Evolutionary conservation across 1,140 invertebrate genomes (phyloP).

Genomic region (Calliphora vicina): DNA sequence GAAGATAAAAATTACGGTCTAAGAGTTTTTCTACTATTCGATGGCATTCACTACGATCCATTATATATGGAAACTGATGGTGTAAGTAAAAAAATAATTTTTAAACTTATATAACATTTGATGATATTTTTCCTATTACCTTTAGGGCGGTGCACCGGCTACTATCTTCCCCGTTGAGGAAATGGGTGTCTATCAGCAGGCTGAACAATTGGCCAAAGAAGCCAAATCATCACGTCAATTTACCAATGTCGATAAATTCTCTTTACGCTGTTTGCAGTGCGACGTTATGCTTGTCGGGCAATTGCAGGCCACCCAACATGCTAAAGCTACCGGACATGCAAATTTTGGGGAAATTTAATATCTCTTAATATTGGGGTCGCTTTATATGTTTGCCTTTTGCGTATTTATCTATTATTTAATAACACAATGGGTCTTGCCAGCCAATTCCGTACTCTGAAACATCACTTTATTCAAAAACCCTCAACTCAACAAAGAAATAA

Average conservation of each 20-base stretch:
- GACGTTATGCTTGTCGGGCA: constrained; percentile 78
- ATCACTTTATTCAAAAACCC: background rate
- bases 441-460: background rate
- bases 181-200: constrained; percentile 76
- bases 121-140: background rate
- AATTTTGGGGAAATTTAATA: constrained; percentile 86
- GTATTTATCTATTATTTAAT: constrained; percentile 60
- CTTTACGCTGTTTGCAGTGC: constrained; percentile 83
- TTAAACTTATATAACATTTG: background rate
- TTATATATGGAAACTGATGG: constrained; percentile 81
- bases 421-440: constrained; percentile 46
- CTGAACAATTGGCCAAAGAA: constrained; percentile 84
- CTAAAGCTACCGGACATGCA: constrained; percentile 82
- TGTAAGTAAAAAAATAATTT: constrained; percentile 58
- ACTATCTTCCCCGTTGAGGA: constrained; percentile 85
- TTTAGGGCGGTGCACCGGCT: constrained; percentile 72
- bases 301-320: constrained; percentile 82
- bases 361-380: constrained; percentile 55
- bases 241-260: constrained; percentile 89
- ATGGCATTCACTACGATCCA: constrained; percentile 97
- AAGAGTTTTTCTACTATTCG: constrained; percentile 90
- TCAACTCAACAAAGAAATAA: background rate
- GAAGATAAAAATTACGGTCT: constrained; percentile 88
- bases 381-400: constrained; percentile 60
- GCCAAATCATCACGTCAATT: constrained; percentile 85